Percentiles rank a stretch among this genome's conserved stretches.
Conservation (phyloP, 2,888 invertebrate genomes). For the Brachypterus glaber region DNA sequence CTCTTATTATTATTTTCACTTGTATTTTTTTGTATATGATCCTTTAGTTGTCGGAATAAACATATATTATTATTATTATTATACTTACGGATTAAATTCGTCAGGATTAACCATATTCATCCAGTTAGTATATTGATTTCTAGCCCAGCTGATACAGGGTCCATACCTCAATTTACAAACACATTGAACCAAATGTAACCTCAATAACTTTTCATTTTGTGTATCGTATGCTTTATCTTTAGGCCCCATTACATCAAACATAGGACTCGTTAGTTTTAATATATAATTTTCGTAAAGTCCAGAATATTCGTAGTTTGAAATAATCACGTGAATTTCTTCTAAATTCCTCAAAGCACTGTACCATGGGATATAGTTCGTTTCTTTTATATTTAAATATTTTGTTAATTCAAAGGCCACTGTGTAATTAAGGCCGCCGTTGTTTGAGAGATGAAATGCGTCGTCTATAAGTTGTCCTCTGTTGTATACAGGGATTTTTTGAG, state of each 20-base stretch:
- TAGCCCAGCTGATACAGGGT: constrained; percentile 48
- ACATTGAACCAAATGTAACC: constrained; percentile 48
- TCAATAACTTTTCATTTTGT: constrained; percentile 49
- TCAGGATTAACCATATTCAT: constrained; percentile 32
- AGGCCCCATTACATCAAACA: constrained; percentile 46
- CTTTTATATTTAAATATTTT: constrained; percentile 52
- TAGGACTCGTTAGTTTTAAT: constrained; percentile 26
- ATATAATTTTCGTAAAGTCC: constrained; percentile 38
- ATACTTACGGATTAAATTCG: constrained; percentile 32
- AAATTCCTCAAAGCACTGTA: constrained; percentile 49
- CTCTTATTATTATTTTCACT: too few species aligned
- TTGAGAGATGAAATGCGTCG: constrained; percentile 59
- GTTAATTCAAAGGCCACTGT: constrained; percentile 53
- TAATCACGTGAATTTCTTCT: constrained; percentile 43
- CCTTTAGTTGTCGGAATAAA: too few species aligned
- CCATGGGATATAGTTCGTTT: constrained; percentile 60
- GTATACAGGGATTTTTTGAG: constrained; percentile 45
- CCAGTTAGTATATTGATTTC: constrained; percentile 39
- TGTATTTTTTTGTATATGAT: too few species aligned
- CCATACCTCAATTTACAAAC: constrained; percentile 50
- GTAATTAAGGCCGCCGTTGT: constrained; percentile 49
- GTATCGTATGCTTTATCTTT: constrained; percentile 43
- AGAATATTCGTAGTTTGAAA: constrained; percentile 45
- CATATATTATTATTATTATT: too few species aligned
- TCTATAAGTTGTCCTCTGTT: constrained; percentile 64